A percentile compares a stretch with the other conserved stretches of the same genome.
Evolutionary conservation across 2,888 invertebrate species (phyloP).

Genomic region (Pelosia muscerda): DNA sequence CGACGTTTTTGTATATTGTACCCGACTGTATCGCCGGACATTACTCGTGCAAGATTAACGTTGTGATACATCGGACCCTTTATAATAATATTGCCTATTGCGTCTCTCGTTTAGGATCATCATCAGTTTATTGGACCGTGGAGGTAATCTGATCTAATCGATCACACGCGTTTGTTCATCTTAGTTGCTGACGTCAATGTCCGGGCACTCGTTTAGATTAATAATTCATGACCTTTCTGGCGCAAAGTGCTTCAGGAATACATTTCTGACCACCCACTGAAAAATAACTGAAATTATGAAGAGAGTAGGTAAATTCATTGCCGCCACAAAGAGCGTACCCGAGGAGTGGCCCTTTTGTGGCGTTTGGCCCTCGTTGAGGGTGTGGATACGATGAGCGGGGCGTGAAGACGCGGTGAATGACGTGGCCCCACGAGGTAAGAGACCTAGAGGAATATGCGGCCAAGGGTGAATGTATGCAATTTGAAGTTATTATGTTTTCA

Average conservation of each 20-base stretch:
- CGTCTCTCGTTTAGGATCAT: slow-evolving; percentile 28
- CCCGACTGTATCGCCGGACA: not conserved
- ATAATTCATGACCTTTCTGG: slow-evolving; percentile 11
- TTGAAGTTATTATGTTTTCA: not conserved
- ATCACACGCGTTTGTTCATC: slow-evolving; percentile 29
- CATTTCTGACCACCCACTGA: slow-evolving; percentile 17
- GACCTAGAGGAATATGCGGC: not conserved
- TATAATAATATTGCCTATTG: slow-evolving; percentile 24
- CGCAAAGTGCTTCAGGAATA: slow-evolving; percentile 8
- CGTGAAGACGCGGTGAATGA: too few relatives aligned
- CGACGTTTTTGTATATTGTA: slow-evolving; percentile 10
- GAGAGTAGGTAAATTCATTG: slow-evolving; percentile 31
- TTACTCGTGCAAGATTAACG: slow-evolving; percentile 20
- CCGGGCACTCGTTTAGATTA: not conserved
- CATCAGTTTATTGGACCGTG: slow-evolving; percentile 28
- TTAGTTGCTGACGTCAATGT: slow-evolving; percentile 39
- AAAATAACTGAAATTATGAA: slow-evolving; percentile 35
- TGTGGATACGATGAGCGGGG: too few relatives aligned
- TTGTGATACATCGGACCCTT: slow-evolving; percentile 21
- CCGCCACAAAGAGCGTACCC: slow-evolving; percentile 28
- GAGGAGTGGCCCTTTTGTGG: slow-evolving; percentile 15
- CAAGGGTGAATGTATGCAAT: too few relatives aligned
- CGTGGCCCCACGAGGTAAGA: not conserved
- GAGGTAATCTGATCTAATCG: slow-evolving; percentile 31
- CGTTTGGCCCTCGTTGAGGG: not conserved